phyloP scores from a whole-genome alignment of 1,140 invertebrate species.

The Acromyrmex heyeri region DNA sequence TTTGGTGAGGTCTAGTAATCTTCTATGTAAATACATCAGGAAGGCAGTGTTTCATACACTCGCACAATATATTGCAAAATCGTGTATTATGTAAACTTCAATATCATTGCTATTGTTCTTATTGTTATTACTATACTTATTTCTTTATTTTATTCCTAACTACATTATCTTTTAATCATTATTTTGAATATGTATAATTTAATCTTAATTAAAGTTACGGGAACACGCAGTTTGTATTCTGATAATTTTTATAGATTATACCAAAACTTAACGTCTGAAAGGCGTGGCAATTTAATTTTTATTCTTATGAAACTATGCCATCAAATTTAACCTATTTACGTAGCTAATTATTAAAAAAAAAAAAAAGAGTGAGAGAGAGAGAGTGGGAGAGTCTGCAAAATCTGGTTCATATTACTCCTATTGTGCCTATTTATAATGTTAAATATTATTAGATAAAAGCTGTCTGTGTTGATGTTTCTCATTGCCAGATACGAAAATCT shows the following conservation, averaged over 20 bases:
- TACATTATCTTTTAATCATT: conserved; percentile 56
- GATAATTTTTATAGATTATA: conserved; percentile 56
- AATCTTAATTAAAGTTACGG: conserved; percentile 52
- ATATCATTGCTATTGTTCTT: conserved; percentile 62
- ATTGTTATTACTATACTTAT: conserved; percentile 30
- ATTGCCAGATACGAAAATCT: conserved; percentile 63
- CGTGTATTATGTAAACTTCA: conserved; percentile 54
- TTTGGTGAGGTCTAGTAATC: conserved; percentile 33
- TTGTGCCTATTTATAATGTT: conserved; percentile 81
- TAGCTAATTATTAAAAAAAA: conserved; percentile 16
- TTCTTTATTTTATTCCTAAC: conserved; percentile 54
- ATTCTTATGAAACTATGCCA: conserved; percentile 29
- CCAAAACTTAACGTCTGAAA: conserved; percentile 35
- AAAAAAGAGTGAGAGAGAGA: not conserved
- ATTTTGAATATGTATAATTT: conserved; percentile 56
- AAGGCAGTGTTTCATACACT: conserved; percentile 48
- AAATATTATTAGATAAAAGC: conserved; percentile 76
- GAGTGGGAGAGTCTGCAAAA: conserved; percentile 48
- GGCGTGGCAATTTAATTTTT: conserved; percentile 38
- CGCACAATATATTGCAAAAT: conserved; percentile 44
- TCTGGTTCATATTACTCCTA: conserved; percentile 76
- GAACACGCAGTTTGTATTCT: conserved; percentile 56
- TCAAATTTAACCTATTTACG: conserved; percentile 26
- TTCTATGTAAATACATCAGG: conserved; percentile 68
- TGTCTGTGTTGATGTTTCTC: conserved; percentile 63